Evolutionary conservation across 92 coral and sea anemone species (phyloP).

Genomic region (Porites lobata): DNA sequence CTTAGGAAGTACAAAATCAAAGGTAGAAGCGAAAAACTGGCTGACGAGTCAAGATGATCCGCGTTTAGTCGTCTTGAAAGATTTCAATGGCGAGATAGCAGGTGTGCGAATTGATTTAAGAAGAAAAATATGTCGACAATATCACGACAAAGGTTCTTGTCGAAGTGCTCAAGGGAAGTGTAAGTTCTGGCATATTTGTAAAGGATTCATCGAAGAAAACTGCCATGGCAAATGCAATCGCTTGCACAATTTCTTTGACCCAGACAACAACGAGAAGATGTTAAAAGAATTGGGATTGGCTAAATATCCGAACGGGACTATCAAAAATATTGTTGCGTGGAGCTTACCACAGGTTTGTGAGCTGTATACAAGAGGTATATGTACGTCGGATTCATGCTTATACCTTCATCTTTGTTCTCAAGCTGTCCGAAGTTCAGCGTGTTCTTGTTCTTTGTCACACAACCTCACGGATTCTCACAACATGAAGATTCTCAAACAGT

Average conservation of each 20-base stretch:
- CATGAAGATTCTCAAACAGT: conserved; percentile 50
- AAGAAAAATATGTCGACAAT: conserved; percentile 44
- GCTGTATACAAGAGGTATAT: conserved; percentile 32
- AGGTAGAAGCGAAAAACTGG: conserved; percentile 13
- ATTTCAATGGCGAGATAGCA: conserved; percentile 22
- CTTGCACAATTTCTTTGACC: conserved; percentile 43
- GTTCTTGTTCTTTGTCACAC: conserved; percentile 52
- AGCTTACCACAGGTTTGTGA: conserved; percentile 64
- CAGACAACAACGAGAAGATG: conserved; percentile 22
- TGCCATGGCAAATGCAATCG: conserved; percentile 28
- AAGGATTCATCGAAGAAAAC: conserved; percentile 53
- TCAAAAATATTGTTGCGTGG: conserved; percentile 24
- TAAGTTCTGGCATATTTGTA: conserved; percentile 58
- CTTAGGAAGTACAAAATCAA: conserved; percentile 1
- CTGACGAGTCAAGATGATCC: not conserved
- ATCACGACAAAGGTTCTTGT: conserved; percentile 35
- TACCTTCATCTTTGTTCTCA: conserved; percentile 62
- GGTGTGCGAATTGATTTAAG: conserved; percentile 39
- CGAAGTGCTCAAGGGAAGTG: not conserved
- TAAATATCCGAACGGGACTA: conserved; percentile 11
- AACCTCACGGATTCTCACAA: conserved; percentile 30
- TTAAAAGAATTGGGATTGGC: conserved; percentile 32
- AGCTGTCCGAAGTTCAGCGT: conserved; percentile 6
- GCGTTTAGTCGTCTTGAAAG: conserved; percentile 21
- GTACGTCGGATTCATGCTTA: conserved; percentile 40